Percentiles rank a stretch among this genome's conserved stretches.
These are phyloP conservation scores for Orchesella flavescens DNA, from an alignment of 2,888 invertebrate genomes.

Conservation along the genomic window DNA sequence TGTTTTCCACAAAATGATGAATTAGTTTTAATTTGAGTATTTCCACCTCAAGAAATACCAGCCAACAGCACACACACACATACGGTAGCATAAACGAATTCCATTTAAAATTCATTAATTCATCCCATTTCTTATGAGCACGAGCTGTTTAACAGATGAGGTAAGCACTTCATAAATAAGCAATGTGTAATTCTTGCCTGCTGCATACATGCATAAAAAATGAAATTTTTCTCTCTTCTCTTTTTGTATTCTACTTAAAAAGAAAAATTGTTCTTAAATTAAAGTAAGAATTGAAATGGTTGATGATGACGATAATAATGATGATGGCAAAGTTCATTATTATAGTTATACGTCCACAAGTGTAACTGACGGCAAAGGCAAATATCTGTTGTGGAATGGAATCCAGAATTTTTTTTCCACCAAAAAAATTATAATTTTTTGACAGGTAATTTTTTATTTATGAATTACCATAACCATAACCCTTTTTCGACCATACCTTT, in stretches of 20 bases:
- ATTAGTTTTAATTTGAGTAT: constrained; percentile 22
- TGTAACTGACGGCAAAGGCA: constrained; percentile 13
- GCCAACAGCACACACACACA: constrained; percentile 37
- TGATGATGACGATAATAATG: not conserved
- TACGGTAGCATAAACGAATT: constrained; percentile 41
- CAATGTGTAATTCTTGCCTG: not conserved
- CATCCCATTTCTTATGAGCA: constrained; percentile 21
- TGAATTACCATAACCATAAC: constrained; percentile 26
- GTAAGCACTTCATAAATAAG: constrained; percentile 21
- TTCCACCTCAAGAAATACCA: constrained; percentile 45
- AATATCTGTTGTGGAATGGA: constrained; percentile 3
- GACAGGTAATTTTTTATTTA: constrained; percentile 52
- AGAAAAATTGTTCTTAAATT: constrained; percentile 28
- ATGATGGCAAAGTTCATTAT: not conserved
- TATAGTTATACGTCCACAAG: not conserved
- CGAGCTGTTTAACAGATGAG: constrained; percentile 18
- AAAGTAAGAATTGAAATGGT: constrained; percentile 11
- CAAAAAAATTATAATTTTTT: constrained; percentile 38
- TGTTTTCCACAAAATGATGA: constrained; percentile 20
- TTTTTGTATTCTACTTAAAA: not conserved
- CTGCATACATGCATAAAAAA: constrained; percentile 10
- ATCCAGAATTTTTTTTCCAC: constrained; percentile 18
- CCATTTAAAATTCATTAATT: constrained; percentile 57
- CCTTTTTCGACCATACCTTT: constrained; percentile 35
- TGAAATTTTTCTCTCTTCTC: not conserved